Base-by-base conservation (phyloP, 1,140 invertebrate genomes). In the Carcinoscorpius rotundicauda region DNA sequence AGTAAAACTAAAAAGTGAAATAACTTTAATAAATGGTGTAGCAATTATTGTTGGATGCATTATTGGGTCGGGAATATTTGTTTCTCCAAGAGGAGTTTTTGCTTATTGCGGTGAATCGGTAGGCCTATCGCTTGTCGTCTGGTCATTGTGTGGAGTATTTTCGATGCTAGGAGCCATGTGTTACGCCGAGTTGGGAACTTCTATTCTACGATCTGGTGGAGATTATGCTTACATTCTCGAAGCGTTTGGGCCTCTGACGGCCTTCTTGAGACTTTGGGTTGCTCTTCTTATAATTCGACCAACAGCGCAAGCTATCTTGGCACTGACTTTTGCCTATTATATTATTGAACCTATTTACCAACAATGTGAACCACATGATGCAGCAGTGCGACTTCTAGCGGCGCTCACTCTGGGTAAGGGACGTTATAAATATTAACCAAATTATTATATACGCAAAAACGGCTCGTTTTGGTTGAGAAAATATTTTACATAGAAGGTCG, bases 211-310 rank as follows among this genome's bases (percentile, higher is more conserved):
- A 75, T 96, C 91, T 9, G 97, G 97, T 3, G 96, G 95, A 4
- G 96, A 98, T 80, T 99, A 98, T 77, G 91, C 92, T 0, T 99
- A 99, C 73, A 94, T 98, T 53, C 85, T 85, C 56, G 86, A 92
- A 74, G 88, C 92, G 0, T 92, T 97, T 79, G 89, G 97, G 51
- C 82, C 88, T 4, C 77, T 97, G 10, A 89, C 90, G 0, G 88
- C 93, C 0, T 99, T 98, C 76, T 79, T 98, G 0, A 97, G 94
- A 73, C 82, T 98, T 3, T 99, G 96, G 96, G 93, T 93, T 49
- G 90, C 89, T 4, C 78, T 92, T 63, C 83, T 94, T 70, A 86
- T 94, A 65, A 82, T 94, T 72, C 86, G 93, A 62, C 95, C 95
- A 10, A 93, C 92, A 6, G 93, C 92, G 29, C 97, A 97, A 80